phyloP scores from a whole-genome alignment of 1,140 invertebrate species.

The Cotesia glomerata region DNA sequence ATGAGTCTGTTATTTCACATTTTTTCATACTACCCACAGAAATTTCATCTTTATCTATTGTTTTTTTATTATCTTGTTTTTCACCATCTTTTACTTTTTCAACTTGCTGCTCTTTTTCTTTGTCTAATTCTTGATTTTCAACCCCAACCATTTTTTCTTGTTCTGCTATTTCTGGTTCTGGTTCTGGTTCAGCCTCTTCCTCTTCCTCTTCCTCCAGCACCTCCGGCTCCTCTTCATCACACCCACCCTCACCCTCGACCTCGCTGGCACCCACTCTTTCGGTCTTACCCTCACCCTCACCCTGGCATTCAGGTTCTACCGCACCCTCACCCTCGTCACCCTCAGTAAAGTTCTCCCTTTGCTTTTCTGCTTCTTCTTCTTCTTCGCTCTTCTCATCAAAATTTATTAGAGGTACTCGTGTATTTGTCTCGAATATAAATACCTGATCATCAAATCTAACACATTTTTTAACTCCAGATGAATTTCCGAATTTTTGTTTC shows the following conservation, averaged over 20 bases:
- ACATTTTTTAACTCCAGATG: neutral
- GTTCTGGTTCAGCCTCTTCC: too few species aligned
- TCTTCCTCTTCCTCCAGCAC: neutral
- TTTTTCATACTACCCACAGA: neutral
- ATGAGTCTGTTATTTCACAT: neutral
- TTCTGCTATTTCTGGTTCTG: too few species aligned
- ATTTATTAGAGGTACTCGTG: neutral
- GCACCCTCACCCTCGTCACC: neutral
- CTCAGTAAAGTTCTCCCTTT: neutral
- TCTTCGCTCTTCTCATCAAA: neutral
- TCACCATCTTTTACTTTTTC: constrained; percentile 4
- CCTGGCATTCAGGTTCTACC: neutral
- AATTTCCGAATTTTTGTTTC: neutral
- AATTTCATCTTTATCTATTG: neutral
- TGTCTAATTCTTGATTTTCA: too few species aligned
- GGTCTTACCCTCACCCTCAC: neutral
- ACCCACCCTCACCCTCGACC: neutral
- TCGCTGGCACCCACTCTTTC: constrained; percentile 23
- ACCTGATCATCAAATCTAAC: constrained; percentile 9
- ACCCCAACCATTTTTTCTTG: too few species aligned
- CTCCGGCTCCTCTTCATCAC: constrained; percentile 26
- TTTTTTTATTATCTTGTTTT: neutral
- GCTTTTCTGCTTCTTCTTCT: neutral
- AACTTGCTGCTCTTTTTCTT: neutral
- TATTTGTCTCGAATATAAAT: constrained; percentile 2